Percentiles rank a stretch among this genome's conserved stretches.
phyloP scores from a whole-genome alignment of 2,113 vertebrate genomes.

The Gasterosteus aculeatus region DNA sequence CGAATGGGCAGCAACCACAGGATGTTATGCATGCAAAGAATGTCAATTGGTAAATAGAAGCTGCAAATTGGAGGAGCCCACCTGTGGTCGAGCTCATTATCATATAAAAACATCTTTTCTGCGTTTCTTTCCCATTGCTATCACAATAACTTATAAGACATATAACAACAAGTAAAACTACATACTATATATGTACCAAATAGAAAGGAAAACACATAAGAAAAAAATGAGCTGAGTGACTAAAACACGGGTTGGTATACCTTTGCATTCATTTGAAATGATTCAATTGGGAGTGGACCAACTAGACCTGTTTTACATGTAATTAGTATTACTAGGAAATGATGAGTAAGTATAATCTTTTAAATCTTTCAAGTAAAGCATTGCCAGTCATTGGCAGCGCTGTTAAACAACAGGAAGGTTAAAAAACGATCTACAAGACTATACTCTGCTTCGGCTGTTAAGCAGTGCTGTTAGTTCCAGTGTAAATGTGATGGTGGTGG shows the following conservation, averaged over 20 bases:
- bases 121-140: neutral
- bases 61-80: neutral
- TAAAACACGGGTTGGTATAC: neutral
- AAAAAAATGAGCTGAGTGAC: neutral
- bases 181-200: neutral
- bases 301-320: neutral
- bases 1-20: no score
- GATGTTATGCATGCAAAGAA: neutral
- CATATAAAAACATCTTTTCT: neutral
- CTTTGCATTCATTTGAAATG: no score
- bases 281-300: neutral
- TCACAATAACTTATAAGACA: neutral
- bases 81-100: neutral
- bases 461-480: constrained; percentile 6
- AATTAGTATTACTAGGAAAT: neutral
- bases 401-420: neutral
- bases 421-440: neutral
- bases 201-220: neutral
- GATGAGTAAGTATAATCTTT: no score
- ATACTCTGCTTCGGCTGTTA: neutral
- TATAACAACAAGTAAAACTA: neutral
- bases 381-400: neutral
- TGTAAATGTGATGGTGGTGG: neutral
- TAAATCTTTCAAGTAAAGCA: neutral
- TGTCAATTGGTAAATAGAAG: neutral